These are phyloP conservation scores for Raphicerus campestris DNA, from an alignment of 2,113 vertebrate genomes.

Conservation along the genomic window DNA sequence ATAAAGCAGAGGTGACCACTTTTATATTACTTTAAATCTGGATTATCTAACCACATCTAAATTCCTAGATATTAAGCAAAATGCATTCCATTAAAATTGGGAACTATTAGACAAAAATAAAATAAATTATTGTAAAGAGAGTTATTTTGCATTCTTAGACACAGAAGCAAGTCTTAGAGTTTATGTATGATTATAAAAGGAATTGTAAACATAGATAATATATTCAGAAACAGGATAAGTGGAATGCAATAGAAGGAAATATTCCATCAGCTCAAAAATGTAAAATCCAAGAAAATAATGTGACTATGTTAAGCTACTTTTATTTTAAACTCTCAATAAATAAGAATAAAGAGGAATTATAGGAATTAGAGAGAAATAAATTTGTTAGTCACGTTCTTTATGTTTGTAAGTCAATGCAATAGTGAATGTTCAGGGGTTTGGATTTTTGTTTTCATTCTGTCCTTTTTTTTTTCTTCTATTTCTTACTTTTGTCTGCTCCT, in stretches of 20 bases:
- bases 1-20: slow-evolving; percentile 20
- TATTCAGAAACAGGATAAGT: background rate
- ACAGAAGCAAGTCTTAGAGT: background rate
- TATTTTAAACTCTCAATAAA: background rate
- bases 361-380: background rate
- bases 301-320: background rate
- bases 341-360: background rate
- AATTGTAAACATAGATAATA: background rate
- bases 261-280: background rate
- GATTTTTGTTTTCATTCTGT: background rate
- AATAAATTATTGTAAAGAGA: background rate
- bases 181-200: background rate
- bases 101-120: background rate
- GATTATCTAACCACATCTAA: background rate
- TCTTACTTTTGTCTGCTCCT: background rate
- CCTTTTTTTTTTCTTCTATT: background rate
- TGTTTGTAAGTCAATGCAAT: background rate
- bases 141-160: background rate
- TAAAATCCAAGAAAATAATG: background rate
- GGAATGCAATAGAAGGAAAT: background rate
- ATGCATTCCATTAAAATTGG: background rate
- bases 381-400: background rate
- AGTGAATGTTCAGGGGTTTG: background rate
- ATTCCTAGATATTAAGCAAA: background rate
- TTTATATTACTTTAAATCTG: background rate